phyloP scores from a whole-genome alignment of 2,888 invertebrate genomes.

The Bellardia pandia region DNA sequence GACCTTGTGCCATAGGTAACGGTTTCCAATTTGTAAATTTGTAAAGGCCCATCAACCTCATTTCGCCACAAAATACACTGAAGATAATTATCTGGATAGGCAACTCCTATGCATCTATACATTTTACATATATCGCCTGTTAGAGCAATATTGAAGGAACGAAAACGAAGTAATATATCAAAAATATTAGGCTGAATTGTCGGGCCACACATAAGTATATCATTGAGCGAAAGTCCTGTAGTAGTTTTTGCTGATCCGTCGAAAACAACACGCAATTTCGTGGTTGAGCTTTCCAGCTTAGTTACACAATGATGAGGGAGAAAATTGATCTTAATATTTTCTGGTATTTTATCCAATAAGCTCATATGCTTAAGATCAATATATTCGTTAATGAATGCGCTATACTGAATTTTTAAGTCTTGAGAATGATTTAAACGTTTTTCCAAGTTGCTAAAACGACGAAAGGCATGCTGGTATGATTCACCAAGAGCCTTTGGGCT shows the following conservation, averaged over 20 bases:
- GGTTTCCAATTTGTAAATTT: conserved; percentile 22
- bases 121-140: conserved; percentile 37
- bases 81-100: conserved; percentile 22
- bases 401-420: conserved; percentile 9
- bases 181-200: conserved; percentile 17
- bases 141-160: background rate
- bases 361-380: no score
- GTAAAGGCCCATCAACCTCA: background rate
- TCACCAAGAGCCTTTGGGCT: conserved; percentile 41
- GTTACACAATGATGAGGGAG: no score
- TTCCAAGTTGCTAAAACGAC: conserved; percentile 57
- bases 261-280: no score
- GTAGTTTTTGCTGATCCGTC: background rate
- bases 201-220: conserved; percentile 4
- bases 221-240: conserved; percentile 12
- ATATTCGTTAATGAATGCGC: conserved; percentile 44
- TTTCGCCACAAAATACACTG: conserved; percentile 44
- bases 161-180: background rate
- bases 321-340: no score
- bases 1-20: conserved; percentile 40
- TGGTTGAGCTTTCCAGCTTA: no score
- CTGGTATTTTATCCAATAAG: no score
- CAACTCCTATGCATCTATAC: conserved; percentile 24
- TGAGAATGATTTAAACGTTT: conserved; percentile 17
- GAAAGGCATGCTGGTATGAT: conserved; percentile 47